Evolutionary conservation across 1,140 invertebrate species (phyloP), one percentile per base, ranked within the genome.

Genomic region (Teleogryllus occipitalis): DNA sequence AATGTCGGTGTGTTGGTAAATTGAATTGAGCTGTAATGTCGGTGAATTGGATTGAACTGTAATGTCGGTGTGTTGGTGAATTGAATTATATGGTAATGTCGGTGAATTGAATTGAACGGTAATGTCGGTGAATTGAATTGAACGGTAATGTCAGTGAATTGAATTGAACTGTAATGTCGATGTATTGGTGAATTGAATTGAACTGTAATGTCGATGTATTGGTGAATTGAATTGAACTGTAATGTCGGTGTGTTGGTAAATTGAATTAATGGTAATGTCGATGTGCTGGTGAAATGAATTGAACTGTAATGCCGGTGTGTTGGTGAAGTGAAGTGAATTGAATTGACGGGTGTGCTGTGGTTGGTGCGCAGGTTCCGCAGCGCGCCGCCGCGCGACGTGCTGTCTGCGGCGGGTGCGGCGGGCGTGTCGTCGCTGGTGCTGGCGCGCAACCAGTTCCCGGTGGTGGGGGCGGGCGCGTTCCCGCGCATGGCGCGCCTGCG

Each of bases 371-470:
- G 54, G 0, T 88, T 89, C 78, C 82, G 87, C 39, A 88, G 86
- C 81, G 82, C 83, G 74, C 85, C 86, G 7, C 88, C 88, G 7
- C 84, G 81, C 80, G 27, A 78, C 18, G 78, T 90, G 7, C 83
- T 89, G 81, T 82, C 87, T 80, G 83, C 87, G 0, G 87, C 89
- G 72, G 87, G 87, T 7, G 84, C 86, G 10, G 86, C 87, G 0
- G 87, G 87, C 10, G 86, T 90, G 48, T 85, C 85, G 49, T 83
- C 84, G 78, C 82, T 90, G n/a, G 86, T 83, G 78, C 82, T 90
- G 47, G 83, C 87, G 7, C 84, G 86, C 78, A 90, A 90, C 82
- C 87, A 88, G 80, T 89, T 90, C 81, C 88, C 89, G 83, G 82
- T 86, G 21, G 85, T 90, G 27, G 80, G 81, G 12, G 83, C 86